Percentiles rank a stretch among this genome's conserved stretches.
These are phyloP conservation scores for Dendrolimus kikuchii DNA, from an alignment of 1,140 invertebrate species.

Conservation along the genomic window DNA sequence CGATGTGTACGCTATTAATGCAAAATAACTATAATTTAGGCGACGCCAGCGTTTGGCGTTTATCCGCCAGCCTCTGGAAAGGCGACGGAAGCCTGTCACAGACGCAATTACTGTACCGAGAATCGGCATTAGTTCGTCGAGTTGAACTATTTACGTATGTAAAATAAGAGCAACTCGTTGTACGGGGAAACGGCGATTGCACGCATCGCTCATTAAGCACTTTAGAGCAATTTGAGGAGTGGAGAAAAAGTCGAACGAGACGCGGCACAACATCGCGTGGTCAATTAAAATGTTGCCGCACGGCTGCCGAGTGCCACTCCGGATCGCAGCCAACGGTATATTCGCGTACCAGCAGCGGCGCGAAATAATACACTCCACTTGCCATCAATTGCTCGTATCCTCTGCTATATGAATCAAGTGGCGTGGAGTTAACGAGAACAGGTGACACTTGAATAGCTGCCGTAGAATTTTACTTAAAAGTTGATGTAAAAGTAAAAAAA, in stretches of 20 bases:
- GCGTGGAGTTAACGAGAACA: slow-evolving; percentile 6
- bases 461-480: too few relatives aligned
- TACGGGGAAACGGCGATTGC: slow-evolving; percentile 68
- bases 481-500: too few relatives aligned
- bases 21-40: slow-evolving; percentile 64
- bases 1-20: slow-evolving; percentile 56
- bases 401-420: slow-evolving; percentile 21
- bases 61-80: slow-evolving; percentile 44
- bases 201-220: slow-evolving; percentile 71
- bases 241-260: slow-evolving; percentile 63
- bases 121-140: slow-evolving; percentile 67
- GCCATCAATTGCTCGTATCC: slow-evolving; percentile 54
- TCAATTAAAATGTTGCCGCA: slow-evolving; percentile 63
- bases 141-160: slow-evolving; percentile 69
- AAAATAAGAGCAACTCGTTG: slow-evolving; percentile 64
- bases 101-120: slow-evolving; percentile 67
- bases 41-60: slow-evolving; percentile 45
- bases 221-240: slow-evolving; percentile 68
- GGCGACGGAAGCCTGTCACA: slow-evolving; percentile 70
- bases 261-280: slow-evolving; percentile 62
- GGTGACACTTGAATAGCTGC: slow-evolving; percentile 4
- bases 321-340: slow-evolving; percentile 48
- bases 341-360: slow-evolving; percentile 24
- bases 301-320: slow-evolving; percentile 31
- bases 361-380: slow-evolving; percentile 36